Evolutionary conservation across 2,888 invertebrate species (phyloP).

Genomic region (Malthinus flaveolus): DNA sequence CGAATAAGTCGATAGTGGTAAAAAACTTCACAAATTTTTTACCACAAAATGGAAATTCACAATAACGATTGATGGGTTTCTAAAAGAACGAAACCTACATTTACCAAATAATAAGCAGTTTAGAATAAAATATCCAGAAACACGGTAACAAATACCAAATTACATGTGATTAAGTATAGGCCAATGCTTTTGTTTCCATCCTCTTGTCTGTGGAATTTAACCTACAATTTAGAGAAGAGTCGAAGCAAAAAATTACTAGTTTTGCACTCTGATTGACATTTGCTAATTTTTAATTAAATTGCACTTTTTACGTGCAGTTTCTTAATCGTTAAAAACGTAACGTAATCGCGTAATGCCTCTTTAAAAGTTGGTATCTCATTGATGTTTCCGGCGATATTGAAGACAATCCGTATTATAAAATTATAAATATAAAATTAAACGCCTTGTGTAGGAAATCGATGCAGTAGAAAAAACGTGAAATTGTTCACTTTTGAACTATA

Average conservation of each 20-base stretch:
- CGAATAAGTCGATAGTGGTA: too few species aligned
- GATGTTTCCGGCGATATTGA: slow-evolving; percentile 1
- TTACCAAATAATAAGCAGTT: slow-evolving; percentile 13
- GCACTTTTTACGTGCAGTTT: background rate
- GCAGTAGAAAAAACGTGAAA: background rate
- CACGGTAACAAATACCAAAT: slow-evolving; percentile 23
- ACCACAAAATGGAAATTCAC: background rate
- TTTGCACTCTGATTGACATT: slow-evolving; percentile 14
- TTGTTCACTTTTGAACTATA: slow-evolving; percentile 4
- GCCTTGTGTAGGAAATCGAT: too few species aligned
- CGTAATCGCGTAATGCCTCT: too few species aligned
- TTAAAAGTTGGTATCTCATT: too few species aligned
- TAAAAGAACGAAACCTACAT: slow-evolving; percentile 1
- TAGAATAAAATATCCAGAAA: slow-evolving; percentile 20
- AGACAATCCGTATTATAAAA: slow-evolving; percentile 1
- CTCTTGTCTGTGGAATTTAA: slow-evolving; percentile 13
- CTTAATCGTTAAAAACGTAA: too few species aligned
- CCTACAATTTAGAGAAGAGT: slow-evolving; percentile 13
- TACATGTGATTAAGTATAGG: slow-evolving; percentile 20
- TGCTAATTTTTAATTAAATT: background rate
- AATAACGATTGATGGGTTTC: background rate
- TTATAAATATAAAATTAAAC: background rate
- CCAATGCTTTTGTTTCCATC: slow-evolving; percentile 16
- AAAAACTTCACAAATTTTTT: too few species aligned
- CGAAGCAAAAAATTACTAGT: slow-evolving; percentile 8